Evolutionary conservation across 2,888 invertebrate species (phyloP), one percentile per base, ranked within the genome.

Genomic region (Hyposoter dolosus): DNA sequence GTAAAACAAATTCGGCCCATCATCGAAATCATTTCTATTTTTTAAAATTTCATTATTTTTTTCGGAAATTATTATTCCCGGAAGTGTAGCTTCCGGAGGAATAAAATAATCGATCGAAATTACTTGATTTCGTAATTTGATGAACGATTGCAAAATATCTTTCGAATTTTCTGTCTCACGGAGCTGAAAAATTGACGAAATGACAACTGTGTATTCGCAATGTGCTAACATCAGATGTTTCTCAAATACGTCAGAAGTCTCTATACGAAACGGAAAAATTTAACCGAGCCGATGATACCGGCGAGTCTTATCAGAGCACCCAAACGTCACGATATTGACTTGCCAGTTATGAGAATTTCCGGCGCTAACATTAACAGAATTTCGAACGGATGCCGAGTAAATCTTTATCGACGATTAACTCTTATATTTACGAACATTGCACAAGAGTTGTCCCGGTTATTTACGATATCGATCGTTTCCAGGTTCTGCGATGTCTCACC

Each of bases 381-480:
- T 53, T 53, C 72, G 40, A 74, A 0, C 3, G 19, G 28, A 3
- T 56, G n/a, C 17, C 32, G 40, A 12, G 72, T 15, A n/a, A n/a
- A 15, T 12, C 23, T 15, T 56, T 74, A 74, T 74, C 72, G 1
- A 35, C 40, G 19, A 40, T 53, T 72, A n/a, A 19, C 60, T 71
- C 19, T 68, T 45, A 9, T 28, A 45, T 45, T 68, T 45, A 15
- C 68, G 28, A 68, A 23, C 12, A 60, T 60, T 23, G 19, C 40
- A 40, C 40, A 40, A 40, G 9, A 40, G 40, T 40, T 10, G 9
- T 40, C 0, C 40, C 40, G 40, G 10, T 40, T 40, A 40, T 40
- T 40, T 7, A 40, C 40, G 10, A 40, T 10, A 7, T 40, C 9
- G 40, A 40, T 40, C 40, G 9, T 40, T 7, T 40, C 40, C 40